Evolutionary conservation across 2,113 vertebrate genomes (phyloP), one percentile per base, ranked within the genome.

Genomic region (Etia nguti): DNA sequence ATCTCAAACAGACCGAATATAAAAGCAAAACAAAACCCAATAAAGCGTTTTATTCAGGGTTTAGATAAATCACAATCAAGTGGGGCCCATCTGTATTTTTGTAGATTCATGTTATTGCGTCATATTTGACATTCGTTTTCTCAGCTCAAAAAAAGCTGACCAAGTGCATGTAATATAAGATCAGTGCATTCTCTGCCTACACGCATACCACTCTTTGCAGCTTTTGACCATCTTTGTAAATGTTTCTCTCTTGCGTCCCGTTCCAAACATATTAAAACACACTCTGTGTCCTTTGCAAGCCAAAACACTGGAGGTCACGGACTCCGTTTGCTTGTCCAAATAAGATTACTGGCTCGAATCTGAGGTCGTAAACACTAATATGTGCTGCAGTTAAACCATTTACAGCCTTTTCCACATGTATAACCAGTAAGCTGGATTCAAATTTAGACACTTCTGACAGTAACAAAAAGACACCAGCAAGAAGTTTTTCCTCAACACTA

Each of bases 291-390:
- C 85, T 68, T 46, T 77, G 57, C 29, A 80, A 80, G 88, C 86
- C 87, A 87, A 90, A 92, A 77, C 22, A 52, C 82, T 43, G 43
- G 82, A 79, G 92, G 92, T 93, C 92, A 90, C 10, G 20, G 85
- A 82, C 92, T 91, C 92, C 84, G 82, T 93, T 91, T 90, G 91
- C 90, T 91, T 92, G 86, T 92, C 88, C 89, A 92, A 94, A 94
- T 89, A 94, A 88, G 92, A 95, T 93, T 90, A 93, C 90, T 83
- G 86, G 81, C 91, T 91, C 8, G 13, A 89, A 92, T 92, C 84
- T n/a, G 79, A 24, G 22, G 36, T 83, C 36, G 60, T 92, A 92
- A 94, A 93, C 88, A 87, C 77, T 77, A 91, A 87, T 90, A 94
- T 94, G 94, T 92, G 84, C 86, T 68, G 87, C 79, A 86, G 84